Conservation (phyloP, 2,113 vertebrate species). For the Todiramphus chloris region DNA sequence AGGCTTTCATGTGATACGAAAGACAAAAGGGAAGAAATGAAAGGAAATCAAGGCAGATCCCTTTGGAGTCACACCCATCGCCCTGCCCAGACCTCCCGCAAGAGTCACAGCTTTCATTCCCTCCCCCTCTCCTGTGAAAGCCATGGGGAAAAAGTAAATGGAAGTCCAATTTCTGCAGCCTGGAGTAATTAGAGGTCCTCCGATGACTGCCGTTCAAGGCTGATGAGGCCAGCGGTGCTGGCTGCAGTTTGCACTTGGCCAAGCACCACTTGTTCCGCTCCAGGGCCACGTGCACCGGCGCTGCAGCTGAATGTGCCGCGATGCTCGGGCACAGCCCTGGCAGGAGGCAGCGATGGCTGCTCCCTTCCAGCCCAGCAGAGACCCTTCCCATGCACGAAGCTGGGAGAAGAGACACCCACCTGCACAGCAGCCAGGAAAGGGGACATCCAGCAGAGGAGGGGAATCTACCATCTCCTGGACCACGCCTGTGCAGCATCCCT, state of each 20-base stretch:
- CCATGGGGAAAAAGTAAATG: background rate
- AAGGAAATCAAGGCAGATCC: background rate
- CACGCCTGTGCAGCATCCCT: fast-evolving
- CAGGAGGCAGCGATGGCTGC: background rate
- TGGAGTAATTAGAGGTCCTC: background rate
- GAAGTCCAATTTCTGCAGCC: background rate
- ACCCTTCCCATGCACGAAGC: background rate
- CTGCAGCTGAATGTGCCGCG: background rate
- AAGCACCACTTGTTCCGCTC: background rate
- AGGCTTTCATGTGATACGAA: background rate
- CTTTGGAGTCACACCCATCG: fast-evolving
- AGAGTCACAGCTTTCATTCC: background rate
- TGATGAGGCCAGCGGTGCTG: background rate
- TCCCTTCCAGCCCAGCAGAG: background rate
- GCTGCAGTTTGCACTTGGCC: background rate
- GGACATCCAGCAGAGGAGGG: background rate
- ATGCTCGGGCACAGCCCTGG: background rate
- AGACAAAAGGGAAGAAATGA: background rate
- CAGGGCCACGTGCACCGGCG: background rate
- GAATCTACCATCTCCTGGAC: background rate
- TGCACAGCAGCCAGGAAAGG: background rate
- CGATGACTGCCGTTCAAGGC: background rate
- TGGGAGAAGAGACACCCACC: background rate
- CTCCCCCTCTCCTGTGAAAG: background rate
- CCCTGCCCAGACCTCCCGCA: fast-evolving